Evolutionary conservation across 1,140 invertebrate genomes (phyloP).

Genomic region (Eriosoma lanigerum): DNA sequence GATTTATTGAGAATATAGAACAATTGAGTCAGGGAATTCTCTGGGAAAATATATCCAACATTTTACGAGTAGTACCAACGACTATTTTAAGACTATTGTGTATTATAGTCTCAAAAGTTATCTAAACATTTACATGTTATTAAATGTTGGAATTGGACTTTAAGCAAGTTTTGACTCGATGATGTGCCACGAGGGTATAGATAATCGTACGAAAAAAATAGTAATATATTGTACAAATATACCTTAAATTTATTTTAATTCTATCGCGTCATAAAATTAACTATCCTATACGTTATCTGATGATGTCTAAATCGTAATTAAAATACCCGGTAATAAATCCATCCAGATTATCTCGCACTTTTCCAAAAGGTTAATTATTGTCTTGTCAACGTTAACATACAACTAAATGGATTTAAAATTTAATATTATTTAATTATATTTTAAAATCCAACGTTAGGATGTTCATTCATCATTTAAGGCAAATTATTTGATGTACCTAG

Average conservation of each 20-base stretch:
- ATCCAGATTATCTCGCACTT: neutral
- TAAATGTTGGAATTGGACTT: neutral
- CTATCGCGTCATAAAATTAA: too few species aligned
- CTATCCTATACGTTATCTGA: too few species aligned
- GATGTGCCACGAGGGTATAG: neutral
- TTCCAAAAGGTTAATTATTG: too few species aligned
- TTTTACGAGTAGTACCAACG: neutral
- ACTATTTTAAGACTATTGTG: neutral
- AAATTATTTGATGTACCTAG: too few species aligned
- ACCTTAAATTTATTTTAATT: too few species aligned
- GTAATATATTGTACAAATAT: neutral
- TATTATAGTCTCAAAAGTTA: neutral
- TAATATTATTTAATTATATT: neutral
- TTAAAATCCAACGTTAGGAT: neutral
- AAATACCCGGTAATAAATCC: too few species aligned
- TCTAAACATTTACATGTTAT: neutral
- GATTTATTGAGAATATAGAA: neutral
- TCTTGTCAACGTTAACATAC: neutral
- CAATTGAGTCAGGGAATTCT: conserved; percentile 15
- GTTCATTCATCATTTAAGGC: neutral
- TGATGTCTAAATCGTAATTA: too few species aligned
- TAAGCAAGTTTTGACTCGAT: neutral
- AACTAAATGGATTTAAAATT: neutral
- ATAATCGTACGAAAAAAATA: neutral
- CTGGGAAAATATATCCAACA: neutral